Percentiles rank a stretch among this genome's conserved stretches.
Conservation (phyloP, 2,888 invertebrate genomes). For the Prosapia bicincta region DNA sequence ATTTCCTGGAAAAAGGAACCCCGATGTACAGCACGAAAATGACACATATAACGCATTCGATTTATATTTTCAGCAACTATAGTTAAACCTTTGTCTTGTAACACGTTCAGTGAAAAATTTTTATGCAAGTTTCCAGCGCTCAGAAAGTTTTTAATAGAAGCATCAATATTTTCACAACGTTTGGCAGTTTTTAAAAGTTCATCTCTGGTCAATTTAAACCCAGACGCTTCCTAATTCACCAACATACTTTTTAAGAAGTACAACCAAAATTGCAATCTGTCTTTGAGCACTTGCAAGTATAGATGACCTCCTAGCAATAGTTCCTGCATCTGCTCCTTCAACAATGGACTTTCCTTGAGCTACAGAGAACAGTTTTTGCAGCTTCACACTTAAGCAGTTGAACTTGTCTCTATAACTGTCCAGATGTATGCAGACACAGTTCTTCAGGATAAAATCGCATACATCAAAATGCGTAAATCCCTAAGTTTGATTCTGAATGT, state of each 20-base stretch:
- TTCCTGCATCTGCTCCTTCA: conserved; percentile 94
- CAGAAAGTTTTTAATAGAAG: conserved; percentile 73
- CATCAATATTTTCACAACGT: conserved; percentile 48
- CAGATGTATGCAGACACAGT: conserved; percentile 80
- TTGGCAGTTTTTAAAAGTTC: conserved; percentile 45
- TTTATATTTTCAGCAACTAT: conserved; percentile 97
- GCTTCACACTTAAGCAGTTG: conserved; percentile 81
- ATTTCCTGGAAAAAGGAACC: conserved; percentile 93
- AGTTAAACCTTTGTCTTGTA: conserved; percentile 78
- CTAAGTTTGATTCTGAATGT: conserved; percentile 71
- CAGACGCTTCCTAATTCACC: conserved; percentile 51
- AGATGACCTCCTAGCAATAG: conserved; percentile 81
- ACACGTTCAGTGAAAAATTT: conserved; percentile 68
- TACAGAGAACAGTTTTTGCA: conserved; percentile 83
- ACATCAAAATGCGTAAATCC: conserved; percentile 63
- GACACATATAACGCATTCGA: conserved; percentile 92
- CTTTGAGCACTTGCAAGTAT: conserved; percentile 77
- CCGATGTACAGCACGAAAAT: conserved; percentile 93
- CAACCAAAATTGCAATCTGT: conserved; percentile 69
- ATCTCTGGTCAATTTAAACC: conserved; percentile 41
- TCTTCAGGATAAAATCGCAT: conserved; percentile 70
- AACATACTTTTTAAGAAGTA: conserved; percentile 52
- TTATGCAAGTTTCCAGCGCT: conserved; percentile 86
- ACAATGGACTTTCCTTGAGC: conserved; percentile 76
- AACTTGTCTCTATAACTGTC: conserved; percentile 77